Evolutionary conservation across 2,888 invertebrate genomes (phyloP).

Genomic region (Leucoma salicis): DNA sequence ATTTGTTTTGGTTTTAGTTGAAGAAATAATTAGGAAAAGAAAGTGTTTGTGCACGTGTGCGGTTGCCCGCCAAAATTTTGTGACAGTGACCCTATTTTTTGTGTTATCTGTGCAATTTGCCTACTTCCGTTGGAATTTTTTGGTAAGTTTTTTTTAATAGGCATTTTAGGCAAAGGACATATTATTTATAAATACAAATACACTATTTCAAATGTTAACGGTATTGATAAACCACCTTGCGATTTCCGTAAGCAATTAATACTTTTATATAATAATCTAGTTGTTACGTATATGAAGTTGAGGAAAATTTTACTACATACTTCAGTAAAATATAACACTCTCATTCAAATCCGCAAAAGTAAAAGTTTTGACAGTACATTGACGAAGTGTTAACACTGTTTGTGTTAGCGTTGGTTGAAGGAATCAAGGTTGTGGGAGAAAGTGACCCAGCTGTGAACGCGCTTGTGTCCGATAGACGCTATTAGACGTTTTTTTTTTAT

Average conservation of each 20-base stretch:
- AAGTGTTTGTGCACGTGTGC: constrained; percentile 42
- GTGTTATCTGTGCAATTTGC: constrained; percentile 52
- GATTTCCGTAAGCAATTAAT: constrained; percentile 32
- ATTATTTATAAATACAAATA: not conserved
- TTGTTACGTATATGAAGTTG: constrained; percentile 40
- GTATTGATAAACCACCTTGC: constrained; percentile 12
- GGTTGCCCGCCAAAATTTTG: constrained; percentile 48
- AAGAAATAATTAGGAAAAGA: constrained; percentile 28
- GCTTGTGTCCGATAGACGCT: constrained; percentile 42
- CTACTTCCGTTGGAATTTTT: constrained; percentile 35
- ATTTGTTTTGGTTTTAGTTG: constrained; percentile 16
- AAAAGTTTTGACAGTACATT: constrained; percentile 65
- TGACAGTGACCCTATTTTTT: constrained; percentile 54
- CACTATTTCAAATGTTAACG: not conserved
- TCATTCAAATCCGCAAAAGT: constrained; percentile 57
- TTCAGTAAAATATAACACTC: constrained; percentile 33
- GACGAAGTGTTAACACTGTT: constrained; percentile 63
- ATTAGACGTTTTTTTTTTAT: too few relatives aligned
- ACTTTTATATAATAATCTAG: constrained; percentile 35
- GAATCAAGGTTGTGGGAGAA: constrained; percentile 79
- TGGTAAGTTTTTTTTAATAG: constrained; percentile 29
- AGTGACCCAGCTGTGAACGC: constrained; percentile 65
- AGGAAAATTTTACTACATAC: constrained; percentile 23
- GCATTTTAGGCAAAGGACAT: not conserved
- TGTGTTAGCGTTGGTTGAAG: constrained; percentile 60